Base-by-base conservation (phyloP, 2,888 invertebrate species). In the Rhagonycha fulva region DNA sequence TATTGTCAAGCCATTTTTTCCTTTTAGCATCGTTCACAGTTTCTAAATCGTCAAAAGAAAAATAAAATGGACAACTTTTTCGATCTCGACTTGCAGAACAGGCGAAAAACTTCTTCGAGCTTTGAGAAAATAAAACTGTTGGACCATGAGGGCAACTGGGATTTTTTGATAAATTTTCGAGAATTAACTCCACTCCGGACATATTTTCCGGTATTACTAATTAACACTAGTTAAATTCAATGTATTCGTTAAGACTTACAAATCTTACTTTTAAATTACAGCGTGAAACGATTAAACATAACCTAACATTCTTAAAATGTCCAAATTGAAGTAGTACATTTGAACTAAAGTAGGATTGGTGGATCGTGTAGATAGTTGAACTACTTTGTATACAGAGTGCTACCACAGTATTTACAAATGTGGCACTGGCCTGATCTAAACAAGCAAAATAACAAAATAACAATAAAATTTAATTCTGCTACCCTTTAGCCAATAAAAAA, bases 51-150 rank as follows among this genome's bases (percentile, higher is more conserved):
- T 91, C 89, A 75, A 89, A 88, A 84, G 87, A 88, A 26, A 93
- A 89, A 82, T 92, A 93, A 85, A 95, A 94, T 3, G 90, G 88
- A 84, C 97, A 97, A 10, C 93, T 90, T 84, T 94, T 94, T 78
- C 93, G 90, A 84, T 95, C 93, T 74, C 97, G 91, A 85, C 94
- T 95, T 0, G 96, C 94, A 0, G 97, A 93, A 87, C 97, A 98
- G 0, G 94, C 93, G 87, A 90, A 97, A 87, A 93, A 97, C 80
- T 89, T 89, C 61, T 90, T 89, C 72, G 90, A 88, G 23, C 80
- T 79, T 12, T 81, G 86, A 23, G 92, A 91, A 89, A 95, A 95
- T 71, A 94, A 87, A 75, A 95, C 87, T 7, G 94, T 93, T 63
- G 95, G 95, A 0, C 95, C 95, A 84, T 96, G 95, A 19, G 92